Evolutionary conservation across 2,797 vertebrate genomes (phyloP).

Genomic region (Mionectes olivaceus): DNA sequence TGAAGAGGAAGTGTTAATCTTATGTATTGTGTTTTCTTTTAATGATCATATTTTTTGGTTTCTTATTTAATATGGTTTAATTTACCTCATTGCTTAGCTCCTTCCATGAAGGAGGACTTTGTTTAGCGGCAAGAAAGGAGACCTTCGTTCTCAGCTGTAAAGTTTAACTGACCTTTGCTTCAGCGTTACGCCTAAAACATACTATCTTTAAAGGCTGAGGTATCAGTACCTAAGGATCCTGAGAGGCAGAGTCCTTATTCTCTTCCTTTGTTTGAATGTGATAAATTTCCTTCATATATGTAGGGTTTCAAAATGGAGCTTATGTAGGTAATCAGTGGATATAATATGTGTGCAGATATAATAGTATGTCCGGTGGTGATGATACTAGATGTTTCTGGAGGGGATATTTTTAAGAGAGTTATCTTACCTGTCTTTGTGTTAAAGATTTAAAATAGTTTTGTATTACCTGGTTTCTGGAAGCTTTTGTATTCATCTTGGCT

Average conservation of each 20-base stretch:
- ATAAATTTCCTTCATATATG: not conserved
- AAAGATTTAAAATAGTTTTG: not conserved
- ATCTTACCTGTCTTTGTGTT: not conserved
- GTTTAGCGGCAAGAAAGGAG: not conserved
- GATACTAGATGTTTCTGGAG: not conserved
- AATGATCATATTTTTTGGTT: not conserved
- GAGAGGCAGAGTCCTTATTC: not conserved
- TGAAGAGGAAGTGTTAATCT: not conserved
- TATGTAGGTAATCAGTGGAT: not conserved
- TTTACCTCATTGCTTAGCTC: not conserved
- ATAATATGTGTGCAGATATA: not conserved
- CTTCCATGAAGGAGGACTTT: not conserved
- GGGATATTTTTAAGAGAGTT: not conserved
- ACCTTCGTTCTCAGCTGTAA: fast-evolving
- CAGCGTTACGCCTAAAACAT: not conserved
- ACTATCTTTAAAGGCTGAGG: not conserved
- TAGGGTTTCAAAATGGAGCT: not conserved
- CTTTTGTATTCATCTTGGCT: not conserved
- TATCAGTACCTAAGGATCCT: not conserved
- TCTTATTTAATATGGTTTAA: not conserved
- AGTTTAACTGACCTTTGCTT: not conserved
- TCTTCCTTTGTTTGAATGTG: not conserved
- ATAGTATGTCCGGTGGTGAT: not conserved
- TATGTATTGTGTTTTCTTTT: not conserved
- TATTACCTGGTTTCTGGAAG: not conserved